phyloP scores from a whole-genome alignment of 2,797 vertebrate species.

The Fistularia commersonii region DNA sequence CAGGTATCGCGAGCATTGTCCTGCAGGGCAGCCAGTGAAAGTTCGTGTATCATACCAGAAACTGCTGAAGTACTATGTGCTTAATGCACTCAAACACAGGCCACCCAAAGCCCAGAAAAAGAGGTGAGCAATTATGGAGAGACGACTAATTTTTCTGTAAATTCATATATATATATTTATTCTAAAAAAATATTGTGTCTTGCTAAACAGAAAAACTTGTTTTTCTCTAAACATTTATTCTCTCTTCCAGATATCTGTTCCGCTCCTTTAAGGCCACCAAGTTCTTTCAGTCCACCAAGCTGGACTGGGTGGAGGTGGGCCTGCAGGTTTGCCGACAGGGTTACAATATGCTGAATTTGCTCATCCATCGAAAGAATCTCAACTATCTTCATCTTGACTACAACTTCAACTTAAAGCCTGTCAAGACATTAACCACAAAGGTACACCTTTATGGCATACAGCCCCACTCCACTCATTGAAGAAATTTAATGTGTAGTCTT shows the following conservation, averaged over 20 bases:
- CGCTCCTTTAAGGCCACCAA: slow-evolving; percentile 99
- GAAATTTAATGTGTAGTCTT: too few relatives aligned
- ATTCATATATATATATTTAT: neutral
- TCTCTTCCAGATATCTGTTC: slow-evolving; percentile 87
- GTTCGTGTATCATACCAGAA: slow-evolving; percentile 99
- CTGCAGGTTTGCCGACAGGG: slow-evolving; percentile 97
- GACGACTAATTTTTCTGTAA: neutral
- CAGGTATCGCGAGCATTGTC: slow-evolving; percentile 98
- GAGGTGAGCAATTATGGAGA: slow-evolving; percentile 71
- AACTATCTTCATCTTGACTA: slow-evolving; percentile 99
- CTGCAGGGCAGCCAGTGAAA: slow-evolving; percentile 97
- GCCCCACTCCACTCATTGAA: too few relatives aligned
- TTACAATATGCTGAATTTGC: slow-evolving; percentile 99
- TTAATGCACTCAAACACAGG: slow-evolving; percentile 97
- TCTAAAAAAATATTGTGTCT: too few relatives aligned
- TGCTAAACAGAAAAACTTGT: too few relatives aligned
- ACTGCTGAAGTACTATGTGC: slow-evolving; percentile 96
- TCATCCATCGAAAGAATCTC: slow-evolving; percentile 98
- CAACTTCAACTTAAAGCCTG: slow-evolving; percentile 98
- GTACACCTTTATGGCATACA: too few relatives aligned
- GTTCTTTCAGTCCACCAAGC: slow-evolving; percentile 98
- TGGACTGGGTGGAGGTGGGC: slow-evolving; percentile 99
- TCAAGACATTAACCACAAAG: slow-evolving; percentile 99
- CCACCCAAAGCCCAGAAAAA: slow-evolving; percentile 99
- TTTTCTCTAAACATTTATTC: neutral